A percentile compares a stretch with the other conserved stretches of the same genome.
These are phyloP conservation scores for Drosophila dives DNA, from an alignment of 2,888 invertebrate species.

Conservation along the genomic window DNA sequence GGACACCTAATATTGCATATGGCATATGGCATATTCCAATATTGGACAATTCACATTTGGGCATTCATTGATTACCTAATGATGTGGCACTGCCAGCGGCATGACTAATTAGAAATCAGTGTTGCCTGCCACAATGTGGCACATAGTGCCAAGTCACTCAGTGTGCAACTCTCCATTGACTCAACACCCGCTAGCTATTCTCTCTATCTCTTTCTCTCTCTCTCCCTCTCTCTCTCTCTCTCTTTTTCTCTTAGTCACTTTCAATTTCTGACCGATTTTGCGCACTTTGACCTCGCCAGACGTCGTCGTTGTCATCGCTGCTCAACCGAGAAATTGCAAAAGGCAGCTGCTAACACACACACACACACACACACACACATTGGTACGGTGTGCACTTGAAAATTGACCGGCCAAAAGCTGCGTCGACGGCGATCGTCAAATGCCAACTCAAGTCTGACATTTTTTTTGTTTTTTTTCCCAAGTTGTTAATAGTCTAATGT, in stretches of 20 bases:
- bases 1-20: neutral
- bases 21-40: conserved; percentile 16
- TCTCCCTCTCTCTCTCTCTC: neutral
- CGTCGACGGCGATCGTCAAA: conserved; percentile 65
- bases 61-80: conserved; percentile 60
- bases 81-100: conserved; percentile 66
- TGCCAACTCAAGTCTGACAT: conserved; percentile 66
- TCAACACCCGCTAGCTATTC: neutral
- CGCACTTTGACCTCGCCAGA: conserved; percentile 64
- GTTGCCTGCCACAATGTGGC: conserved; percentile 38
- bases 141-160: conserved; percentile 65
- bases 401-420: conserved; percentile 65
- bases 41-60: conserved; percentile 45
- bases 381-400: conserved; percentile 51
- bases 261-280: conserved; percentile 67
- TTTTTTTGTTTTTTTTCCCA: conserved; percentile 45
- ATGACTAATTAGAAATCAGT: conserved; percentile 72
- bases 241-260: conserved; percentile 52
- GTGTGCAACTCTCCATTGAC: conserved; percentile 4
- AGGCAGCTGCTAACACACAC: conserved; percentile 54
- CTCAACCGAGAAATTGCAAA: conserved; percentile 73
- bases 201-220: neutral
- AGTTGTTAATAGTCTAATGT: conserved; percentile 40
- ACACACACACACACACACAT: conserved; percentile 9
- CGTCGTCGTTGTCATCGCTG: conserved; percentile 53